Conservation (phyloP, 2,797 vertebrate genomes). For the Rallus crepitans region DNA sequence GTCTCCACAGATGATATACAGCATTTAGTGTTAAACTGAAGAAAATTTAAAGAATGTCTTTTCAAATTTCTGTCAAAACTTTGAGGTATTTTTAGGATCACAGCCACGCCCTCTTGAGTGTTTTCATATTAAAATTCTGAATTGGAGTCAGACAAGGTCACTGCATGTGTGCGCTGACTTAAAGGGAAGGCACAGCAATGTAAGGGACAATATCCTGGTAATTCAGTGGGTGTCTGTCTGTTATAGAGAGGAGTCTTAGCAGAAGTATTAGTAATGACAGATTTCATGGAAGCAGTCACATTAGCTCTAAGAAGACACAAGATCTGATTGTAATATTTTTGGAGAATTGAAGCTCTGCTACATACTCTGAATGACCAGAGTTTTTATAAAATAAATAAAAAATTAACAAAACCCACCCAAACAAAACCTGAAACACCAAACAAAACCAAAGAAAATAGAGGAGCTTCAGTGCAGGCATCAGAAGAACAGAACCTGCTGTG, state of each 20-base stretch:
- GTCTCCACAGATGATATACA: not conserved
- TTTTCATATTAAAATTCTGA: not conserved
- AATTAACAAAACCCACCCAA: too few relatives aligned
- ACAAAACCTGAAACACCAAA: not conserved
- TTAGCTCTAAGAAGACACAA: not conserved
- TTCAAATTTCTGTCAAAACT: not conserved
- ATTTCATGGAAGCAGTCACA: not conserved
- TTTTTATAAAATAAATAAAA: not conserved
- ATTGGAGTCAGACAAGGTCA: not conserved
- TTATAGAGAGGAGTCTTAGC: not conserved
- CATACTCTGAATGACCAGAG: not conserved
- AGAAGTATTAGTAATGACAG: not conserved
- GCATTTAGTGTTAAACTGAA: not conserved
- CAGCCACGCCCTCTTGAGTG: not conserved
- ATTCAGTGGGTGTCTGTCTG: not conserved
- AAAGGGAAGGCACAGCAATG: not conserved
- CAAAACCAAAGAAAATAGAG: not conserved
- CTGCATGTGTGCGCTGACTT: not conserved
- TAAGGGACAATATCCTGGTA: not conserved
- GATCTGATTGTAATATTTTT: not conserved
- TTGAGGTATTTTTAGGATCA: not conserved
- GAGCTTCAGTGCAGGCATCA: not conserved
- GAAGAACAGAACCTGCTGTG: not conserved
- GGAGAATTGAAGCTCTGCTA: not conserved
- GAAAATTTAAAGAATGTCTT: not conserved